A percentile compares a stretch with the other conserved stretches of the same genome.
Evolutionary conservation across 2,113 vertebrate species (phyloP).

Genomic region (Rhombomys opimus): DNA sequence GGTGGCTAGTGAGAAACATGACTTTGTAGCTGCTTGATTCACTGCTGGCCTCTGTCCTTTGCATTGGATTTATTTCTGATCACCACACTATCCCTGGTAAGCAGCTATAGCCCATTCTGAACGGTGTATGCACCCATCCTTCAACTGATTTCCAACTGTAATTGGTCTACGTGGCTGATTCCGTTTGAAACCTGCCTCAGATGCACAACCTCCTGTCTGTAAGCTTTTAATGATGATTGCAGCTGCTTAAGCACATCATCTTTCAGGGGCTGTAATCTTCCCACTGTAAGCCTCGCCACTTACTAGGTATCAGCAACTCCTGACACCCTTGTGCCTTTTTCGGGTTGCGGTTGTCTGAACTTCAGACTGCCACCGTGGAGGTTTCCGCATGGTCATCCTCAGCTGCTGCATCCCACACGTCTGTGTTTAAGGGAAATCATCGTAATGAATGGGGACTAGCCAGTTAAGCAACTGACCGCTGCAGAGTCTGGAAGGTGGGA

Average conservation of each 20-base stretch:
- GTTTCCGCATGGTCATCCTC: not conserved
- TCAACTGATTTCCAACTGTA: constrained; percentile 49
- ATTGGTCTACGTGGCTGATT: not conserved
- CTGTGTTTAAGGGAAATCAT: not conserved
- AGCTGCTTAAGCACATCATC: not conserved
- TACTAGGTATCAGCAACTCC: not conserved
- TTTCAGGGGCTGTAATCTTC: not conserved
- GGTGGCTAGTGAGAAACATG: not conserved
- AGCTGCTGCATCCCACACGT: not conserved
- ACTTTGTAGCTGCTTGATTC: not conserved
- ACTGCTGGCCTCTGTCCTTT: not conserved
- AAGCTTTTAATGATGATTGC: constrained; percentile 36
- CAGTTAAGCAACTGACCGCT: not conserved
- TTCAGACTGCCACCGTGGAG: not conserved
- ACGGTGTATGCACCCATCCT: not conserved
- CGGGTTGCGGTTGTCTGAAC: constrained; percentile 3
- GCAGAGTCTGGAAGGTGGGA: not conserved
- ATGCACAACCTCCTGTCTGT: not conserved
- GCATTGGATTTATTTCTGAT: constrained; percentile 27
- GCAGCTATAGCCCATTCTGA: not conserved
- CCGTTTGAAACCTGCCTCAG: not conserved
- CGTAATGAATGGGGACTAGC: not conserved
- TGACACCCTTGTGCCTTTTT: constrained; percentile 44
- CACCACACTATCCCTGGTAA: not conserved
- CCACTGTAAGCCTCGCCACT: not conserved